Base-by-base conservation (phyloP, 2,113 vertebrate species). In the Strix aluco region DNA sequence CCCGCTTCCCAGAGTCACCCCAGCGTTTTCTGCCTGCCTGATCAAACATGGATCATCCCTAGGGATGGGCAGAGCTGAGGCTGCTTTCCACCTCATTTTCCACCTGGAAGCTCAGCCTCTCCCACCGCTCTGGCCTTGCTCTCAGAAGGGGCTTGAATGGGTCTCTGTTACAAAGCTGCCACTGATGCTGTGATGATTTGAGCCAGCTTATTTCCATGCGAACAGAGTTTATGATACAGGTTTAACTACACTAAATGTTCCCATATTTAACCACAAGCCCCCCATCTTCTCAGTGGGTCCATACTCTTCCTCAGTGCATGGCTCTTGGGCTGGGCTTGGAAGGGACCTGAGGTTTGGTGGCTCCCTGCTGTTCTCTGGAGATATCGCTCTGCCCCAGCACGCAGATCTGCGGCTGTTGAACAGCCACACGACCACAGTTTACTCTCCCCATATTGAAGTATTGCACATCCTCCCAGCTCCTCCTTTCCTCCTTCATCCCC, bases 121-220 rank as follows among this genome's bases (percentile, higher is more conserved):
- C 17, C 36, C 30, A 2, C 47, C 0, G 4, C 51, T 40, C 40
- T 46, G 58, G 20, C 42, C 23, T 40, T 30, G 23, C 30, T 34
- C 27, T n/a, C 0, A 1, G 51, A 54, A 59, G 12, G 38, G 65
- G 21, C 30, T 42, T 38, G 3, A 7, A 2, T 0, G 0, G 25
- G 23, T 79, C 49, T 32, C 36, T 44, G 21, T 69, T 26, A 26
- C 19, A 17, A 34, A 79, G 42, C 47, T 51, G 15, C 29, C 25
- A 1, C 42, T 19, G 66, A 8, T 20, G 49, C 26, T 36, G 30
- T n/a, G 36, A 13, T 27, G n/a, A 3, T n/a, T 21, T 46, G 34
- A 84, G 21, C 62, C 54, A 42, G 36, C 55, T 20, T 16, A 5
- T 32, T 27, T 57, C 46, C 44, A 3, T 26, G 47, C n/a, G 51